These are phyloP conservation scores for Pseudococcus jackbeardsleyi DNA, from an alignment of 2,888 invertebrate species.

Conservation along the genomic window DNA sequence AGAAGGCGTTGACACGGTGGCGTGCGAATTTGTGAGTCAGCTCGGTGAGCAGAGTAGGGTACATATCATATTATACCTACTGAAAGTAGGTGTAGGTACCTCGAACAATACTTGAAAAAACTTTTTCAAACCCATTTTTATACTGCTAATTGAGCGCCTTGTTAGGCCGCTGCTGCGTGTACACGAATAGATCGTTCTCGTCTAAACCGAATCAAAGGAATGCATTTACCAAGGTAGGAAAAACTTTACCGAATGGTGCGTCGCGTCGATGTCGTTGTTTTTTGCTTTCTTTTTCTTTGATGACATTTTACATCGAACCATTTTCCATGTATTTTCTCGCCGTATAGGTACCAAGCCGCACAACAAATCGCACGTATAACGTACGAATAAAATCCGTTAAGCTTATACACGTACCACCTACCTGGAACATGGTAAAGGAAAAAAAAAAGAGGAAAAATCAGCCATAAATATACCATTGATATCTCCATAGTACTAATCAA, in stretches of 20 bases:
- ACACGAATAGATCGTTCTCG: not conserved
- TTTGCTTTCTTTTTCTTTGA: not conserved
- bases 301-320: not conserved
- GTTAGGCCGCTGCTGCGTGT: not conserved
- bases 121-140: constrained; percentile 26
- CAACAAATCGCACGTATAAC: not conserved
- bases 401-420: not conserved
- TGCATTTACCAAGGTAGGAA: not conserved
- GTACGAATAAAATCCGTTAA: not conserved
- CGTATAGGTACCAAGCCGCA: not conserved
- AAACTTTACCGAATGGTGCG: not conserved
- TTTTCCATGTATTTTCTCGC: not conserved
- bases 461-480: constrained; percentile 30
- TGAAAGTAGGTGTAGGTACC: not conserved
- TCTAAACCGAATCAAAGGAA: not conserved
- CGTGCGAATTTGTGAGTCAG: not conserved
- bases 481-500: constrained; percentile 43
- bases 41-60: too few relatives aligned
- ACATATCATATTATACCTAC: not conserved
- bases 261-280: not conserved
- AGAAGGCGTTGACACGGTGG: not conserved
- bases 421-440: not conserved
- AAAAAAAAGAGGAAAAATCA: constrained; percentile 27
- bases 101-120: constrained; percentile 20
- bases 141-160: constrained; percentile 34